Conservation (phyloP, 2,888 invertebrate species). For the Calliopum simillimum region DNA sequence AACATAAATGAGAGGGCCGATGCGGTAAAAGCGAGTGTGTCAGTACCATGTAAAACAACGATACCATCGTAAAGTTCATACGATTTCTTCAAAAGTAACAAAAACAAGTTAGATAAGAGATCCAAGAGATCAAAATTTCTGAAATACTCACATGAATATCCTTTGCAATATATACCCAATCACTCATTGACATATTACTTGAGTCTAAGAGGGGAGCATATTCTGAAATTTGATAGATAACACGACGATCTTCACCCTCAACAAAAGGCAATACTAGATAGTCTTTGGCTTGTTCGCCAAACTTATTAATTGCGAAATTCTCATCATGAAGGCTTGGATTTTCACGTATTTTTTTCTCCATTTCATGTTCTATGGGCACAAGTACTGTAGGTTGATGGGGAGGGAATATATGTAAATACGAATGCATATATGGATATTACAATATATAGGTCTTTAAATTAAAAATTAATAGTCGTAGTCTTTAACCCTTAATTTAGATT, state of each 20-base stretch:
- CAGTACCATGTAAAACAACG: slow-evolving; percentile 95
- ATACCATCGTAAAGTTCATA: slow-evolving; percentile 91
- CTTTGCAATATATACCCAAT: slow-evolving; percentile 90
- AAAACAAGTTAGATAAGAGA: neutral
- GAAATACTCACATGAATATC: slow-evolving; percentile 79
- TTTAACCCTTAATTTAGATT: no score
- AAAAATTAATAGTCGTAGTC: no score
- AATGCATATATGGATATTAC: no score
- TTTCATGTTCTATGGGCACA: slow-evolving; percentile 66
- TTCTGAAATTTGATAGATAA: slow-evolving; percentile 84
- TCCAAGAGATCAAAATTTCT: neutral
- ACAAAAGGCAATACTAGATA: slow-evolving; percentile 74
- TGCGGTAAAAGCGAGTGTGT: slow-evolving; percentile 95
- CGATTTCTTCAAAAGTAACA: slow-evolving; percentile 74
- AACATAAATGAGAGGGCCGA: slow-evolving; percentile 97
- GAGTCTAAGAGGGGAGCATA: slow-evolving; percentile 92
- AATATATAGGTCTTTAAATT: no score
- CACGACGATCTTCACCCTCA: slow-evolving; percentile 69
- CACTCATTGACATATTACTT: slow-evolving; percentile 90
- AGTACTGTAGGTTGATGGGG: slow-evolving; percentile 72
- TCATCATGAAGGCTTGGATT: slow-evolving; percentile 89
- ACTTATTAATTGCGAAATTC: slow-evolving; percentile 73
- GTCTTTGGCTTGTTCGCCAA: slow-evolving; percentile 68
- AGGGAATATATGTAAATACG: neutral
- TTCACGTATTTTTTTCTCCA: slow-evolving; percentile 68